Percentiles rank a stretch among this genome's conserved stretches.
phyloP scores from a whole-genome alignment of 1,140 invertebrate genomes.

The Trichomalopsis sarcophagae region DNA sequence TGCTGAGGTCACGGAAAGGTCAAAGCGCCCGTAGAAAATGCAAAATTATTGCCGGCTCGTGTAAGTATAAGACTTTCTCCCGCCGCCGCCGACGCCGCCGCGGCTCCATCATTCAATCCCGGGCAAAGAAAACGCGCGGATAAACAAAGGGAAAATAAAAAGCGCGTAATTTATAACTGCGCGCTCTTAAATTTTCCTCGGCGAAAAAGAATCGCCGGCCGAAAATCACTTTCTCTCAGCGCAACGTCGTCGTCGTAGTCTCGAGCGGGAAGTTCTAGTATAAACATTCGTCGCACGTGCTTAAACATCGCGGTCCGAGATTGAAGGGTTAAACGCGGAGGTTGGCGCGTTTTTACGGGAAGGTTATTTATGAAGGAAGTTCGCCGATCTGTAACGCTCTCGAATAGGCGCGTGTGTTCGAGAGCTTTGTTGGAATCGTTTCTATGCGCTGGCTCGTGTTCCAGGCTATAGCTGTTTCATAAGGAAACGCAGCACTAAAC shows the following conservation, averaged over 20 bases:
- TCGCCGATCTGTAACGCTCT: slow-evolving; percentile 1
- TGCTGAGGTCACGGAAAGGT: slow-evolving; percentile 24
- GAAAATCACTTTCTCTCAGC: slow-evolving; percentile 8
- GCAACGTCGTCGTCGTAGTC: background rate
- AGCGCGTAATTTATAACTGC: slow-evolving; percentile 9
- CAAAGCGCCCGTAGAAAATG: slow-evolving; percentile 28
- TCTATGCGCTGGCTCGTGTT: background rate
- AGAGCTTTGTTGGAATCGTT: background rate
- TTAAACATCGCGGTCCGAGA: background rate
- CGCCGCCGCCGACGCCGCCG: background rate
- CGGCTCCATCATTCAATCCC: background rate
- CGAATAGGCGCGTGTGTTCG: background rate
- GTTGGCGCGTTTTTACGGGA: background rate
- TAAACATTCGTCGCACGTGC: slow-evolving; percentile 34
- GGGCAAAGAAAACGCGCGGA: background rate
- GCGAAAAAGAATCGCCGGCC: background rate
- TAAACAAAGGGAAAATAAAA: slow-evolving; percentile 18
- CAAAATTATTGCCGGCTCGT: slow-evolving; percentile 26
- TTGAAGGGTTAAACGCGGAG: background rate
- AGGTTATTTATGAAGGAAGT: background rate
- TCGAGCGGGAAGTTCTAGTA: background rate
- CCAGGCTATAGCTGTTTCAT: background rate
- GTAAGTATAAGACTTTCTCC: slow-evolving; percentile 24
- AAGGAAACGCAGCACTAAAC: background rate
- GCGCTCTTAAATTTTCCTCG: slow-evolving; percentile 31